Evolutionary conservation across 2,888 invertebrate species (phyloP).

Genomic region (Pherbina coryleti): DNA sequence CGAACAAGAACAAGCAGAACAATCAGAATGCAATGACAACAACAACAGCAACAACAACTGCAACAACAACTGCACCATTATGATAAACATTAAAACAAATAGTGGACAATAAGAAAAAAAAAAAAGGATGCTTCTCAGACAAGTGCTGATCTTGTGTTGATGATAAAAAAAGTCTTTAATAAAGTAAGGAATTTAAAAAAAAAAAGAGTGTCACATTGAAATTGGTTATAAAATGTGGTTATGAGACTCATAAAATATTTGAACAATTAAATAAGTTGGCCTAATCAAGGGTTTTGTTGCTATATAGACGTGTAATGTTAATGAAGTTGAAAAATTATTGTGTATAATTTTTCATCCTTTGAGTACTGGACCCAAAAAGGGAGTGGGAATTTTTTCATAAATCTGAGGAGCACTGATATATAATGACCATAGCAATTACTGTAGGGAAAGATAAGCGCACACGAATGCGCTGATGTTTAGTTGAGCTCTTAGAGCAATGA

Average conservation of each 20-base stretch:
- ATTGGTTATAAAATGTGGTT: conserved; percentile 38
- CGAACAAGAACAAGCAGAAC: not conserved
- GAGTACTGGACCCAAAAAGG: too few species aligned
- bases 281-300: too few species aligned
- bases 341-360: too few species aligned
- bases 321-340: too few species aligned
- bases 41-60: not conserved
- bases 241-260: conserved; percentile 38
- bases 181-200: not conserved
- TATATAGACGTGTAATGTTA: too few species aligned
- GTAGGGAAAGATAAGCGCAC: too few species aligned
- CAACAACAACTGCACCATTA: not conserved
- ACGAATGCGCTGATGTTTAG: too few species aligned
- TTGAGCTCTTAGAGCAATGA: too few species aligned
- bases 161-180: conserved; percentile 17
- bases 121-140: conserved; percentile 22
- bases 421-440: too few species aligned
- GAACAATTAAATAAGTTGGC: conserved; percentile 34
- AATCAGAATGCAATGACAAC: not conserved
- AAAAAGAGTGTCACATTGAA: conserved; percentile 18
- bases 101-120: not conserved
- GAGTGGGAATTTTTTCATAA: too few species aligned
- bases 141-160: conserved; percentile 14
- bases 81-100: not conserved
- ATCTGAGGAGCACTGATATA: too few species aligned